These are phyloP conservation scores for Barbus barbus DNA, from an alignment of 2,113 vertebrate species.

Conservation along the genomic window DNA sequence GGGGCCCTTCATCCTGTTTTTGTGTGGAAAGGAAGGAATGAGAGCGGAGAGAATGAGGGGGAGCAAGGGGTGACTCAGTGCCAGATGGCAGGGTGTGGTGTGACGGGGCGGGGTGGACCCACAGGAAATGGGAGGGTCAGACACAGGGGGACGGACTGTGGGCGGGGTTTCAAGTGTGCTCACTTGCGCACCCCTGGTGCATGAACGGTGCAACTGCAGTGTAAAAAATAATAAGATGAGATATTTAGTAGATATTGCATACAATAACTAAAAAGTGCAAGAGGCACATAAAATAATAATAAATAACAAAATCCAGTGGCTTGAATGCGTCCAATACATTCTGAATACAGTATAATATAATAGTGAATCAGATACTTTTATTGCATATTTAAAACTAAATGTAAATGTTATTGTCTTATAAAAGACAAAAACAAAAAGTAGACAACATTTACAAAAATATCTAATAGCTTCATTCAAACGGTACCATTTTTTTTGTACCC, in stretches of 20 bases:
- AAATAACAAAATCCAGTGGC: neutral
- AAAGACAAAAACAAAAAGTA: neutral
- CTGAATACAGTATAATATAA: neutral
- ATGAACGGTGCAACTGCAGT: slow-evolving; percentile 69
- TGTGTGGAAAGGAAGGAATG: slow-evolving; percentile 75
- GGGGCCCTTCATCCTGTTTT: slow-evolving; percentile 80
- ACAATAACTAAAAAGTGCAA: neutral
- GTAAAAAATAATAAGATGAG: neutral
- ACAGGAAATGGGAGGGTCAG: slow-evolving; percentile 73
- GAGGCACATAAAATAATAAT: neutral
- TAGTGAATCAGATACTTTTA: neutral
- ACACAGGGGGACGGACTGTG: slow-evolving; percentile 61
- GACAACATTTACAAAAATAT: neutral
- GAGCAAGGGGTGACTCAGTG: slow-evolving; percentile 69
- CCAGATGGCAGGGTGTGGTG: slow-evolving; percentile 83
- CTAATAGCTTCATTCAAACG: neutral
- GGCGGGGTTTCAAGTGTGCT: slow-evolving; percentile 74
- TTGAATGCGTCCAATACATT: neutral
- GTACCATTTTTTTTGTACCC: neutral
- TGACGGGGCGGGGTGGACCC: slow-evolving; percentile 18
- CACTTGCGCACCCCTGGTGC: slow-evolving; percentile 93
- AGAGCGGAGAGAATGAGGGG: slow-evolving; percentile 63
- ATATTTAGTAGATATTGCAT: neutral
- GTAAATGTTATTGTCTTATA: neutral
- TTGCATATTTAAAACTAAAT: neutral